These are phyloP conservation scores for Heteromyza rotundicornis DNA, from an alignment of 2,888 invertebrate genomes.

Conservation along the genomic window DNA sequence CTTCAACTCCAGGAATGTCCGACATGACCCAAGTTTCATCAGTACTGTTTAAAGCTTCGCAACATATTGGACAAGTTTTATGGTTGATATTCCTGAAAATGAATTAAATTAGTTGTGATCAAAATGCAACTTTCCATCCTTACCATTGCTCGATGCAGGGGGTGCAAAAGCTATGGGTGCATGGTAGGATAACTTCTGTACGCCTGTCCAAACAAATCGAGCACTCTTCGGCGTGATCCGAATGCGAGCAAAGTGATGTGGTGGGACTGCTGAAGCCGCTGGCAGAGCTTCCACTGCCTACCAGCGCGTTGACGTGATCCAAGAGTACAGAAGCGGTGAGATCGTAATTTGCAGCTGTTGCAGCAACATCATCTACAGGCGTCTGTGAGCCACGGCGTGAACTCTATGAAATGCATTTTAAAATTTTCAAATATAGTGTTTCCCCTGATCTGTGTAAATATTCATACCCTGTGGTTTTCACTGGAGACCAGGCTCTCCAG, in stretches of 20 bases:
- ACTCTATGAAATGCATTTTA: constrained; percentile 19
- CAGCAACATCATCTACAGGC: constrained; percentile 24
- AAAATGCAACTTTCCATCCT: constrained; percentile 14
- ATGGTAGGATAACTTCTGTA: constrained; percentile 73
- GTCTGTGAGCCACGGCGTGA: constrained; percentile 34
- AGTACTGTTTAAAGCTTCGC: constrained; percentile 68
- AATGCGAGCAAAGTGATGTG: constrained; percentile 39
- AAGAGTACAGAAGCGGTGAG: constrained; percentile 61
- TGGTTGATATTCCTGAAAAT: constrained; percentile 69
- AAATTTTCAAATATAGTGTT: not conserved
- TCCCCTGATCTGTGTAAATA: not conserved
- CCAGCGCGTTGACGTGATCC: constrained; percentile 51
- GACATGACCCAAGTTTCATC: constrained; percentile 73
- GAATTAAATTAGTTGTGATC: not conserved
- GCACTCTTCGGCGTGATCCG: constrained; percentile 66
- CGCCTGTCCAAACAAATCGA: constrained; percentile 76
- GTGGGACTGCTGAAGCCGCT: constrained; percentile 30
- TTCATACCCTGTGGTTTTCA: constrained; percentile 47
- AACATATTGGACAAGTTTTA: constrained; percentile 75
- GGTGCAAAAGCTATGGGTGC: constrained; percentile 74
- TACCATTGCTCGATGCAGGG: constrained; percentile 77
- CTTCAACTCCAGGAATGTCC: constrained; percentile 68
- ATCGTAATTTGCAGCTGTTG: not conserved
- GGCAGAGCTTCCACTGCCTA: constrained; percentile 26
- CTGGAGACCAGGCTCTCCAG: constrained; percentile 54